Percentiles rank a stretch among this genome's conserved stretches.
phyloP scores from a whole-genome alignment of 2,797 vertebrate genomes.

The Tragelaphus oryx region DNA sequence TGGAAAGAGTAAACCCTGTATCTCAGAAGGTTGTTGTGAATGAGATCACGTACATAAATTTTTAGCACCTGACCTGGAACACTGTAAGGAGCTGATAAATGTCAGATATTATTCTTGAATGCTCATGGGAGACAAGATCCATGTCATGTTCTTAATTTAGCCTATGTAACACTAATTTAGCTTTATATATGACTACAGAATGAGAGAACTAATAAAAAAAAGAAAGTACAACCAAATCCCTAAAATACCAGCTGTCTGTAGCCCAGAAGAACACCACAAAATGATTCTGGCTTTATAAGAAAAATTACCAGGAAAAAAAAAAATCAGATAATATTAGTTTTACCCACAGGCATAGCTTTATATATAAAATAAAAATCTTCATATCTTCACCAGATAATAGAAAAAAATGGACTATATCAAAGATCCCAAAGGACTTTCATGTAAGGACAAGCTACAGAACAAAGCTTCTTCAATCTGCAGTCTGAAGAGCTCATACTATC shows the following conservation, averaged over 20 bases:
- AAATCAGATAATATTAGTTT: neutral
- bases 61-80: neutral
- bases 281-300: neutral
- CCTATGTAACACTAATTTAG: neutral
- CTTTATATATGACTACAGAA: neutral
- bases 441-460: neutral
- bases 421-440: neutral
- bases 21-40: neutral
- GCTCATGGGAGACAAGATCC: neutral
- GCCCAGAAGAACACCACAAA: neutral
- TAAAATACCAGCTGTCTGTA: neutral
- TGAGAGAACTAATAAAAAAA: neutral
- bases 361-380: constrained; percentile 5
- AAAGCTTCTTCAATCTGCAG: neutral
- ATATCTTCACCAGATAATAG: neutral
- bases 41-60: neutral
- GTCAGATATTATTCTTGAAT: neutral
- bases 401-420: neutral
- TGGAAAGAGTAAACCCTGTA: neutral
- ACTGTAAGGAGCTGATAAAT: neutral
- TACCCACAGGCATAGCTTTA: neutral
- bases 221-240: neutral
- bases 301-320: neutral
- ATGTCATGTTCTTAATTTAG: neutral
- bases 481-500: neutral